Evolutionary conservation across 2,888 invertebrate species (phyloP), one percentile per base, ranked within the genome.

Genomic region (Callosobruchus maculatus): DNA sequence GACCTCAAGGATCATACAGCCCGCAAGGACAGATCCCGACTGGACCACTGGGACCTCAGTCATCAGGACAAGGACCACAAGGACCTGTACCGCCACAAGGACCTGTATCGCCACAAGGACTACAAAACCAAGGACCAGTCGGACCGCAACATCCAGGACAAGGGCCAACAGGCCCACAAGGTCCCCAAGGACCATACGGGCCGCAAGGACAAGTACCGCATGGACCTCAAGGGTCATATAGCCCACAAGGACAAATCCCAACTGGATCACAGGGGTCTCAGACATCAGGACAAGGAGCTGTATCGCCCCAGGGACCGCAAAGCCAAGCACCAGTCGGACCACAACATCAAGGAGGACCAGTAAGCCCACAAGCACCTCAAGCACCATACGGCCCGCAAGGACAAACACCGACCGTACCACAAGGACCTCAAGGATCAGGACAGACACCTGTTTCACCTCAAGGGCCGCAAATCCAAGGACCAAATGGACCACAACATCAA

Each of bases 31-130:
- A n/a, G 9, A 67, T 20, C 7, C 5, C 71, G 20, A 20, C 0
- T 21, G 21, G 66, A n/a, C 22, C 21, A 20, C 5, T 13, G 68
- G n/a, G n/a, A n/a, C n/a, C n/a, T n/a, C n/a, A n/a, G n/a, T n/a
- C n/a, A n/a, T n/a, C n/a, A n/a, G n/a, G n/a, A 22, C 31, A 74
- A 67, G 76, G 74, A 69, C 77, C 76, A 74, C 78, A 76, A 74
- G 75, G 76, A 30, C 49, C 49, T 5, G 72, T 22, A 70, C 18
- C 31, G 22, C 73, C 68, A 73, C 22, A 20, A 70, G 22, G 70
- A 0, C 70, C 7, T 0, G 26, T 9, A 21, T 26, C 67, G 0
- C 13, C 66, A 71, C 18, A 21, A 30, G 72, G 72, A n/a, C 68
- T 30, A 72, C 21, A 21, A 72, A 67, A 21, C 74, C 13, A 77